These are phyloP conservation scores for Erethizon dorsatum DNA, from an alignment of 2,797 vertebrate species.

Conservation along the genomic window DNA sequence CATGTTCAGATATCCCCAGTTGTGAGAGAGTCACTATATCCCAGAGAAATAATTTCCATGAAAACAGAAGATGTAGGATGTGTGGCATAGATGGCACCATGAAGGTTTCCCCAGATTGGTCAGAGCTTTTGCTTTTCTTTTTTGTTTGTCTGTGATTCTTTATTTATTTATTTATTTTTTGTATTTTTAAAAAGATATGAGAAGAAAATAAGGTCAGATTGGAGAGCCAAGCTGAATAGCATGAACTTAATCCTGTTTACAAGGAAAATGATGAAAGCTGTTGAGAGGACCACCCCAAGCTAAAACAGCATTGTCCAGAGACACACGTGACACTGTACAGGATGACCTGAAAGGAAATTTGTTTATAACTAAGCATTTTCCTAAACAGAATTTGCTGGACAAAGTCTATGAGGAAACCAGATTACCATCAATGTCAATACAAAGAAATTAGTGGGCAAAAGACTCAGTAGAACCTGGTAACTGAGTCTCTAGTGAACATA, in stretches of 20 bases:
- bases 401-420: background rate
- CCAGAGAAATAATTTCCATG: background rate
- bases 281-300: background rate
- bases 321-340: background rate
- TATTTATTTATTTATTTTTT: background rate
- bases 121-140: background rate
- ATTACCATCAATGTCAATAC: background rate
- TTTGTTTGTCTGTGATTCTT: background rate
- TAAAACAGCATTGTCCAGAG: background rate
- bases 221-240: background rate
- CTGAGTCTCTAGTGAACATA: background rate
- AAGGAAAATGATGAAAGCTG: background rate
- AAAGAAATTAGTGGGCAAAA: background rate
- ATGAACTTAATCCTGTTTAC: background rate
- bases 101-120: background rate
- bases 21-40: background rate
- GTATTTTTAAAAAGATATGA: background rate
- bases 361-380: background rate
- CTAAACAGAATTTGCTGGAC: background rate
- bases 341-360: background rate
- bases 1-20: background rate
- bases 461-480: background rate
- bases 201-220: background rate
- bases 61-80: background rate
- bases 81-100: accelerated